Percentiles rank a stretch among this genome's conserved stretches.
Conservation (phyloP, 2,888 invertebrate genomes). For the Lithophane ornitopus region DNA sequence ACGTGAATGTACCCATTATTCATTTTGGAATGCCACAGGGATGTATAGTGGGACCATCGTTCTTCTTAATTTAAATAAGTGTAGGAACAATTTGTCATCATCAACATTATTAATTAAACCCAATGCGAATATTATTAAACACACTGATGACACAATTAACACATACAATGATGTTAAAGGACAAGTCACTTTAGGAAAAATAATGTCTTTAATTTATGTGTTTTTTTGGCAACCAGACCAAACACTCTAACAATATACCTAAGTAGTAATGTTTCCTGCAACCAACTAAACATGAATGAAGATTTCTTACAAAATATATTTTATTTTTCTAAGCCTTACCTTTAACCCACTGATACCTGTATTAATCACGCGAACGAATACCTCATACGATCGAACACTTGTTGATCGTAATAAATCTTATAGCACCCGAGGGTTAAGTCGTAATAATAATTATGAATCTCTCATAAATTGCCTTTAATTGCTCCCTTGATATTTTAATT, state of each 20-base stretch:
- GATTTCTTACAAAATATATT: not conserved
- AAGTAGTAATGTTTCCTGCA: too few species aligned
- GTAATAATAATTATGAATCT: slow-evolving; percentile 61
- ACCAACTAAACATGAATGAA: not conserved
- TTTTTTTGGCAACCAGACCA: not conserved
- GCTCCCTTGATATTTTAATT: slow-evolving; percentile 61
- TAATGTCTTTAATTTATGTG: not conserved
- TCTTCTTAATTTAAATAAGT: slow-evolving; percentile 29
- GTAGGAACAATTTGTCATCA: slow-evolving; percentile 33
- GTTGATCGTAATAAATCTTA: slow-evolving; percentile 65
- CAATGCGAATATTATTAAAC: slow-evolving; percentile 31
- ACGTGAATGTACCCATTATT: not conserved
- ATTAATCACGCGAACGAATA: slow-evolving; percentile 45
- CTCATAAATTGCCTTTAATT: slow-evolving; percentile 66
- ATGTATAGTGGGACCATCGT: slow-evolving; percentile 9
- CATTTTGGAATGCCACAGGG: slow-evolving; percentile 37
- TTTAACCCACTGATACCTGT: slow-evolving; percentile 33
- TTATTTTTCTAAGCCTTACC: slow-evolving; percentile 13
- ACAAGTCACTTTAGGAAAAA: not conserved
- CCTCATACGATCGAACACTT: slow-evolving; percentile 57
- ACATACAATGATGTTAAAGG: not conserved
- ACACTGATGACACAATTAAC: slow-evolving; percentile 14
- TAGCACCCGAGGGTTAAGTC: slow-evolving; percentile 45
- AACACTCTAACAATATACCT: too few species aligned
- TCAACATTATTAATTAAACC: slow-evolving; percentile 37